A percentile compares a stretch with the other conserved stretches of the same genome.
These are phyloP conservation scores for Lethenteron camtschaticum DNA, from an alignment of 2,113 vertebrate genomes.

Conservation along the genomic window DNA sequence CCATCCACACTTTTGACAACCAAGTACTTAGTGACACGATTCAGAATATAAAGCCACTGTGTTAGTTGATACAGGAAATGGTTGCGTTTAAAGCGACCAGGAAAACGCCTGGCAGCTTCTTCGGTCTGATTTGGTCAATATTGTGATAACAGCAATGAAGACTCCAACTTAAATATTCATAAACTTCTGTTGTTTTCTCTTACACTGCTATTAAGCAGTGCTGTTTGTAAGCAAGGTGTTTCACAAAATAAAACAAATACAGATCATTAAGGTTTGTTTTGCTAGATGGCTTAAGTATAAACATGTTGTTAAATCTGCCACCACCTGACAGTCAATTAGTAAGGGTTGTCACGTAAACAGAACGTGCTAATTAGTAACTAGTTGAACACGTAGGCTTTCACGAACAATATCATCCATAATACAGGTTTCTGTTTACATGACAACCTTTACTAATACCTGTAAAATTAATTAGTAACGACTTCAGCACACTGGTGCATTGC, in stretches of 20 bases:
- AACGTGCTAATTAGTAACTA: too few species aligned
- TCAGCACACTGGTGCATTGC: too few species aligned
- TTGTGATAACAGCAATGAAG: background rate
- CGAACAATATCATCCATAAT: too few species aligned
- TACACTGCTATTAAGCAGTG: constrained; percentile 1
- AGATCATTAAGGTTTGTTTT: too few species aligned
- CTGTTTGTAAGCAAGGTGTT: background rate
- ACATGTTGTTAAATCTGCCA: too few species aligned
- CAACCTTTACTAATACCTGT: too few species aligned
- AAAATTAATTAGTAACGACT: too few species aligned
- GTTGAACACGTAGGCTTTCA: too few species aligned
- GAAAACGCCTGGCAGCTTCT: constrained; percentile 2
- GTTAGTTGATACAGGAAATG: background rate
- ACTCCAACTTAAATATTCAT: background rate
- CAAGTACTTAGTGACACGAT: background rate
- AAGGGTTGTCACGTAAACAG: too few species aligned
- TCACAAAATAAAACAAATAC: background rate
- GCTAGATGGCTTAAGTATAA: too few species aligned
- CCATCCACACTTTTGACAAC: constrained; percentile 2
- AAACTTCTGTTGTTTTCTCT: background rate
- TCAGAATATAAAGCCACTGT: background rate
- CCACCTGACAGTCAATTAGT: too few species aligned
- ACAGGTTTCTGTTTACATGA: too few species aligned
- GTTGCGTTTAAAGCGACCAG: background rate
- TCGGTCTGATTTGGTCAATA: background rate